A percentile compares a stretch with the other conserved stretches of the same genome.
These are phyloP conservation scores for Lobophora halterata DNA, from an alignment of 2,888 invertebrate species.

Conservation along the genomic window DNA sequence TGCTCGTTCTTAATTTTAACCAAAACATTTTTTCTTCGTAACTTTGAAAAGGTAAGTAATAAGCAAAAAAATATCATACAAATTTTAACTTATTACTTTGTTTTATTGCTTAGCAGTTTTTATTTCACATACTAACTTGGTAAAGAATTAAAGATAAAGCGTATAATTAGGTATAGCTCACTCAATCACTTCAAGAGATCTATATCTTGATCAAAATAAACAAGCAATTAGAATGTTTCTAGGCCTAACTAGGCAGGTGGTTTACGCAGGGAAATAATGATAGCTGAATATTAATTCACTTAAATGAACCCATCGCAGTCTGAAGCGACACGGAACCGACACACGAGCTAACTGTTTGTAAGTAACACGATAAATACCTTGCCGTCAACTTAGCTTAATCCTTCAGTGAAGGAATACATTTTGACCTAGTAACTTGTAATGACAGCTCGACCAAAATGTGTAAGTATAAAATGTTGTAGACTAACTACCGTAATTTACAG, in stretches of 20 bases:
- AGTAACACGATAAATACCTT: slow-evolving; percentile 63
- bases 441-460: no score
- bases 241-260: slow-evolving; percentile 31
- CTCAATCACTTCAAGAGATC: background rate
- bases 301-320: slow-evolving; percentile 19
- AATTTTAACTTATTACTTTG: no score
- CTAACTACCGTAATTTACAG: no score
- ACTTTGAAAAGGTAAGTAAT: no score
- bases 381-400: slow-evolving; percentile 42
- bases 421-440: slow-evolving; percentile 10
- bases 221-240: slow-evolving; percentile 5
- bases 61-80: no score
- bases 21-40: no score
- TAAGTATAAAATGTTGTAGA: no score
- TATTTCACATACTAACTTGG: no score
- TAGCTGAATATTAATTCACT: slow-evolving; percentile 24
- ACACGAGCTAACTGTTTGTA: slow-evolving; percentile 58
- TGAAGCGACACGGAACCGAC: slow-evolving; percentile 8
- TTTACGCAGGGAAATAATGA: slow-evolving; percentile 35
- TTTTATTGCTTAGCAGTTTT: no score
- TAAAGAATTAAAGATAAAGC: no score
- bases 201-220: slow-evolving; percentile 3
- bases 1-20: no score
- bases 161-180: no score
- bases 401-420: slow-evolving; percentile 23